phyloP scores from a whole-genome alignment of 2,888 invertebrate species.

The Drosophila mayaguana region DNA sequence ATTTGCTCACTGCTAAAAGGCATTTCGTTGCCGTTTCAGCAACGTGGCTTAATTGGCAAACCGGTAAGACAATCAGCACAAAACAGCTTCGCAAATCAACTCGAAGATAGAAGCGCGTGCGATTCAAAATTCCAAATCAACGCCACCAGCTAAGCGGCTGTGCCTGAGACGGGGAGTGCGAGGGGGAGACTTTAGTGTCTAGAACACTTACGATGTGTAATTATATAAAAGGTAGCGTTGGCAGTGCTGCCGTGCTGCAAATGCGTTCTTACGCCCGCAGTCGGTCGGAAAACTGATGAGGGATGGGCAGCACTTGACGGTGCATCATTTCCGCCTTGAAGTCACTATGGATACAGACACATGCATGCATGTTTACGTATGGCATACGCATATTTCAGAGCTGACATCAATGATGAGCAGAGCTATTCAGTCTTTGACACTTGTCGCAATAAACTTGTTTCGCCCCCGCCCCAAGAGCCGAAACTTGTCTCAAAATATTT shows the following conservation, averaged over 20 bases:
- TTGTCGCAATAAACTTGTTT: conserved; percentile 68
- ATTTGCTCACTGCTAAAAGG: conserved; percentile 22
- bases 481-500: conserved; percentile 24
- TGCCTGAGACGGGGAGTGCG: not conserved
- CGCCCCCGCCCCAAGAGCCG: conserved; percentile 51
- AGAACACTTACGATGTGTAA: not conserved
- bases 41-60: conserved; percentile 59
- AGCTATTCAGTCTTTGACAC: conserved; percentile 52
- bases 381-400: conserved; percentile 52
- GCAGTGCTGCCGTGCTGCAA: conserved; percentile 41
- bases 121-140: conserved; percentile 15
- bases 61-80: conserved; percentile 63
- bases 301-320: conserved; percentile 32
- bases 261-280: conserved; percentile 44
- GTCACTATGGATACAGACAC: not conserved
- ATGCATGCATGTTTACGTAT: not conserved
- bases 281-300: not conserved
- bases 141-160: not conserved
- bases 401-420: conserved; percentile 60
- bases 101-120: conserved; percentile 17
- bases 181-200: not conserved
- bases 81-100: conserved; percentile 15
- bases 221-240: not conserved
- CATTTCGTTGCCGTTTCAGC: conserved; percentile 55
- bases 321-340: conserved; percentile 58